A percentile compares a stretch with the other conserved stretches of the same genome.
These are phyloP conservation scores for Elmis aenea DNA, from an alignment of 2,888 invertebrate genomes.

Conservation along the genomic window DNA sequence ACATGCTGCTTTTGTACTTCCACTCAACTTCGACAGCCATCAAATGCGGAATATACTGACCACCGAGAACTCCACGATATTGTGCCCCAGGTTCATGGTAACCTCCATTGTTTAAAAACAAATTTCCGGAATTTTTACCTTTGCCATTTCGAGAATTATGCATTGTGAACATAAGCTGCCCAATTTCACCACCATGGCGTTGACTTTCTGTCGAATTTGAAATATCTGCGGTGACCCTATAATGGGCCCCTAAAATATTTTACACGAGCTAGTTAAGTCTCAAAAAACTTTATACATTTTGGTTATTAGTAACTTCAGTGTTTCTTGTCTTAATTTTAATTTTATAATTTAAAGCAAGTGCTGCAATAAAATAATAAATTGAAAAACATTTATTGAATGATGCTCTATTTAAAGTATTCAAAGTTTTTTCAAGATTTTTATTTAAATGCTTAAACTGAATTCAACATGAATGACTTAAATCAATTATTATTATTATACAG, in stretches of 20 bases:
- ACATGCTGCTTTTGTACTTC: constrained; percentile 71
- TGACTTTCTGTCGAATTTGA: constrained; percentile 67
- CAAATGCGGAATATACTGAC: constrained; percentile 62
- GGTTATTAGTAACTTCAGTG: too few species aligned
- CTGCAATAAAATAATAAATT: too few species aligned
- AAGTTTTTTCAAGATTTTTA: too few species aligned
- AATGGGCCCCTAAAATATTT: constrained; percentile 65
- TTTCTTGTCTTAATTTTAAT: too few species aligned
- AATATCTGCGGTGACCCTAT: constrained; percentile 68
- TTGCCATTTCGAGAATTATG: constrained; percentile 55
- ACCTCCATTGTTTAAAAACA: constrained; percentile 37
- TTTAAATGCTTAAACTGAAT: too few species aligned
- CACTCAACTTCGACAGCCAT: constrained; percentile 68
- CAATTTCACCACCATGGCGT: constrained; percentile 73
- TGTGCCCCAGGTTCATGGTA: constrained; percentile 69
- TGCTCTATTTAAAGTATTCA: too few species aligned
- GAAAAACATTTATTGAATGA: too few species aligned
- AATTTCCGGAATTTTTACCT: constrained; percentile 34
- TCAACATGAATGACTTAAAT: too few species aligned
- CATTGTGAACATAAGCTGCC: constrained; percentile 63
- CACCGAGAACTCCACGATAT: constrained; percentile 64
- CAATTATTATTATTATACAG: too few species aligned
- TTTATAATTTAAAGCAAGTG: neutral
- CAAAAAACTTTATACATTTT: too few species aligned
- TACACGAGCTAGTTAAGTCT: too few species aligned